Base-by-base conservation (phyloP, 2,888 invertebrate species). In the Trissolcus brochymenae region DNA sequence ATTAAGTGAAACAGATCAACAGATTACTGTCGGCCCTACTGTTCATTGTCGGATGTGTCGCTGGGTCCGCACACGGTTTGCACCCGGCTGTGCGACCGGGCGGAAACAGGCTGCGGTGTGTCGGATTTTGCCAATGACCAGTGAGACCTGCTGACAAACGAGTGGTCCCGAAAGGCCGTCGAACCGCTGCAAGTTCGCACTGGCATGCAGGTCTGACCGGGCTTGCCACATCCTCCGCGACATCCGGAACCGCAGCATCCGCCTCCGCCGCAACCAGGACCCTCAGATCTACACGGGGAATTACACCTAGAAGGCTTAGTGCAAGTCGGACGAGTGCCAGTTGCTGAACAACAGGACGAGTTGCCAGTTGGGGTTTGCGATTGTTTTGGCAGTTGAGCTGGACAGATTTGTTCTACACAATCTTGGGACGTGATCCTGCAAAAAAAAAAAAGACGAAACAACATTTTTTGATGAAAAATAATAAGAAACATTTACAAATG, bases 201-300 rank as follows among this genome's bases (percentile, higher is more conserved):
- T 4, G 85, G 84, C 72, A 82, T 73, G 78, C 84, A 87, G 7
- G 70, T 80, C 57, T 83, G 85, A 17, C 84, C 85, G 14, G 83
- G 79, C 74, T 84, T 84, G 53, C 84, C 85, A 65, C 86, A 85
- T 65, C 86, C 82, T 51, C 85, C 85, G 16, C 84, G 82, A 71
- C 86, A 85, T 76, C 87, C 85, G 55, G 9, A 4, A 11, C 85
- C 85, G 73, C 87, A 86, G 60, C 81, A 84, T 77, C 86, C 85
- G 43, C 86, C 84, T 13, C 82, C 81, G 6, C 84, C 84, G 57
- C 86, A 86, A 54, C 80, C 72, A 60, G 74, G 80, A 43, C 67
- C 19, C 13, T 81, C 80, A 9, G 72, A 71, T 9, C 62, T 76
- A 70, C 85, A 86, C 1, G 77, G 46, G 16, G 72, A 74, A 50